Evolutionary conservation across 2,113 vertebrate species (phyloP).

Genomic region (Willisornis vidua): DNA sequence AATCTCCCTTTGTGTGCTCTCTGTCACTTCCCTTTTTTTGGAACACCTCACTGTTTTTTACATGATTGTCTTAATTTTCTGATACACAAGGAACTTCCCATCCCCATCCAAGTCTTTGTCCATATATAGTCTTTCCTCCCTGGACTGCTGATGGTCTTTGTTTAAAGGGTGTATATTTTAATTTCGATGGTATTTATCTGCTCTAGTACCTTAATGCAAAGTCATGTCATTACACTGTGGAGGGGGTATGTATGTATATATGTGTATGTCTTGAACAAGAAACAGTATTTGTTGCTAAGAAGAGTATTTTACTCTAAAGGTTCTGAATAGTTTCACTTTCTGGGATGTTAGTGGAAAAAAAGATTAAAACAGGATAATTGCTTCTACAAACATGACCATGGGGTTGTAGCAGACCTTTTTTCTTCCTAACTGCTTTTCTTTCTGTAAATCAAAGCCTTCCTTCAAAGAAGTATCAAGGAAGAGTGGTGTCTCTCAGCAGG

Average conservation of each 20-base stretch:
- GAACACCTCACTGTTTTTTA: neutral
- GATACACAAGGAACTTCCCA: neutral
- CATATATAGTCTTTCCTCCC: neutral
- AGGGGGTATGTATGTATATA: neutral
- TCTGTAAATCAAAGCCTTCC: conserved; percentile 23
- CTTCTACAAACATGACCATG: neutral
- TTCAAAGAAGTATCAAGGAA: conserved; percentile 7
- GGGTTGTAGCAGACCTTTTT: neutral
- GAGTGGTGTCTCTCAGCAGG: conserved; percentile 29
- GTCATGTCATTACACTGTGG: neutral
- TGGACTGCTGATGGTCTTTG: neutral
- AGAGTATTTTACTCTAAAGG: neutral
- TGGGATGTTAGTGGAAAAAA: neutral
- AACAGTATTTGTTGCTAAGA: neutral
- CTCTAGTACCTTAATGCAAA: neutral
- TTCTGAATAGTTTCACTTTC: neutral
- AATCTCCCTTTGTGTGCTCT: neutral
- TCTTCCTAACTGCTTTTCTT: neutral
- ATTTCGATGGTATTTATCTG: neutral
- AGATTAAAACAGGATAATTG: neutral
- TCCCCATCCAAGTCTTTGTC: neutral
- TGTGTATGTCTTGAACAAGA: neutral
- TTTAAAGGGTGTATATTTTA: neutral
- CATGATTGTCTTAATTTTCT: neutral
- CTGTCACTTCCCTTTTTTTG: neutral